Percentiles rank a stretch among this genome's conserved stretches.
These are phyloP conservation scores for Thera obeliscata DNA, from an alignment of 2,888 invertebrate species.

Conservation along the genomic window DNA sequence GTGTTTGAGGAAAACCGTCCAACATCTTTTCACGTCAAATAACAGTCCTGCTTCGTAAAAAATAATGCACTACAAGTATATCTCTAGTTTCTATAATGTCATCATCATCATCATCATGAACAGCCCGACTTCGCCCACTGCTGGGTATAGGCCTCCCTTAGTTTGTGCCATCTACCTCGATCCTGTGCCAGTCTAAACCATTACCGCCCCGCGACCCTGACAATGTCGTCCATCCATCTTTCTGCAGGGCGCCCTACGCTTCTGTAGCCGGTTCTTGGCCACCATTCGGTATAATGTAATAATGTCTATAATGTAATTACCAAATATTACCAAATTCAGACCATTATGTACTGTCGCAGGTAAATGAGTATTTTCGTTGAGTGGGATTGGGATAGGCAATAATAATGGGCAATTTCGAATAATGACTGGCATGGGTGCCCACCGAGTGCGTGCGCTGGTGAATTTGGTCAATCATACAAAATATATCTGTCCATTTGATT, in stretches of 20 bases:
- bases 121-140: no score
- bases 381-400: conserved; percentile 73
- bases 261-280: no score
- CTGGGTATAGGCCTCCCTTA: no score
- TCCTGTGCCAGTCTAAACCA: no score
- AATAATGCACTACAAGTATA: neutral
- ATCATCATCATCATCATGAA: no score
- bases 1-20: no score
- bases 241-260: no score
- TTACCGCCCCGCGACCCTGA: no score
- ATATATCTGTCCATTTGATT: neutral
- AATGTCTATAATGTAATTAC: neutral
- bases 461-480: conserved; percentile 16
- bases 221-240: no score
- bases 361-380: conserved; percentile 66
- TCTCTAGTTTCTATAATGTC: neutral
- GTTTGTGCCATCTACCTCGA: no score
- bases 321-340: conserved; percentile 10
- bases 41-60: no score
- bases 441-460: conserved; percentile 38
- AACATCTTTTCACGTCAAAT: no score
- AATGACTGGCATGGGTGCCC: conserved; percentile 50
- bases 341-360: conserved; percentile 54
- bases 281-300: neutral
- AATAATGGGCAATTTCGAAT: conserved; percentile 70